A percentile compares a stretch with the other conserved stretches of the same genome.
These are phyloP conservation scores for Candoia aspera DNA, from an alignment of 2,113 vertebrate species.

Conservation along the genomic window DNA sequence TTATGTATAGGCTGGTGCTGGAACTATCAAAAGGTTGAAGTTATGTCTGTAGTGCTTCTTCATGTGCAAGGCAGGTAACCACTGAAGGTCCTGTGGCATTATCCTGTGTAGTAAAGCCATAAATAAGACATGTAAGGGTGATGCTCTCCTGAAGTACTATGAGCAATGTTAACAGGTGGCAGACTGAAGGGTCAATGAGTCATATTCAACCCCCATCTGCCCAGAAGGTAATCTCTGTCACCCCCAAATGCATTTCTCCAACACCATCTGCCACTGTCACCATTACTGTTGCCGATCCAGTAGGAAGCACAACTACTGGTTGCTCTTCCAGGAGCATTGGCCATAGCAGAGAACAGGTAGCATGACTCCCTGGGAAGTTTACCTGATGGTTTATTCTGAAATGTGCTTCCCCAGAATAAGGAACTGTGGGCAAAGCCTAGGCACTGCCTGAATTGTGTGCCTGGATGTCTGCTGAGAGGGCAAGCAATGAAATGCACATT, in stretches of 20 bases:
- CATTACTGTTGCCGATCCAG: background rate
- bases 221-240: background rate
- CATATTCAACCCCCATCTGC: background rate
- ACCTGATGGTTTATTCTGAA: background rate
- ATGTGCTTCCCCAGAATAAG: background rate
- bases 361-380: background rate
- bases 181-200: background rate
- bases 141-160: background rate
- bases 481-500: background rate
- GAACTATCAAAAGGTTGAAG: background rate
- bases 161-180: too few relatives aligned
- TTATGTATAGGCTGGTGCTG: too few relatives aligned
- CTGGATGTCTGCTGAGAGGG: background rate
- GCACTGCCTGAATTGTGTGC: background rate
- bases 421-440: background rate
- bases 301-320: background rate
- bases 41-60: background rate
- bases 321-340: background rate
- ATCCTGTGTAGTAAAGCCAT: background rate
- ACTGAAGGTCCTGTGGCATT: background rate
- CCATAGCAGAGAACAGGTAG: background rate
- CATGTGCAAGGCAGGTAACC: background rate
- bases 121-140: background rate
- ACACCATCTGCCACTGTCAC: background rate
- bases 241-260: background rate